These are phyloP conservation scores for Macquaria ambigua DNA, from an alignment of 2,113 vertebrate genomes.

Conservation along the genomic window DNA sequence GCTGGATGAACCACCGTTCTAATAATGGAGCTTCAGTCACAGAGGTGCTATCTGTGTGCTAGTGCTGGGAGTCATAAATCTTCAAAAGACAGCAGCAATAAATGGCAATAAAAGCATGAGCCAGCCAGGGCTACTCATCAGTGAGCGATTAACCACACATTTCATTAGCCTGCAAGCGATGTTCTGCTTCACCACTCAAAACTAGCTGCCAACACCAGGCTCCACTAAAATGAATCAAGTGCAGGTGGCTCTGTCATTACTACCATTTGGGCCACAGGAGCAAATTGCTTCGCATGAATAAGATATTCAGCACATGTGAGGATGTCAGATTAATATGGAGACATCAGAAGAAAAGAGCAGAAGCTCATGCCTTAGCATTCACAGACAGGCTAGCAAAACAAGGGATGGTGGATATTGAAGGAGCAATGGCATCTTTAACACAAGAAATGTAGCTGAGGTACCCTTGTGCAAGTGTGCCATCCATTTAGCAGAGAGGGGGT, in stretches of 20 bases:
- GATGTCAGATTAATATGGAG: not conserved
- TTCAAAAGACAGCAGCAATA: slow-evolving; percentile 33
- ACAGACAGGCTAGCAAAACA: not conserved
- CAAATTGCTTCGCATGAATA: not conserved
- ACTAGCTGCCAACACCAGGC: slow-evolving; percentile 9
- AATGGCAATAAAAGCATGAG: slow-evolving; percentile 27
- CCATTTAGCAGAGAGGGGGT: not conserved
- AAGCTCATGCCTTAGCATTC: not conserved
- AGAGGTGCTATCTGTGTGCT: slow-evolving; percentile 40
- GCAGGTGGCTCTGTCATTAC: not conserved
- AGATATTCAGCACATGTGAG: not conserved
- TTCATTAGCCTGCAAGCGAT: slow-evolving; percentile 56
- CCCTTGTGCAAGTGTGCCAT: not conserved
- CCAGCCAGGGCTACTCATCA: slow-evolving; percentile 34
- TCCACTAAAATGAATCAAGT: slow-evolving; percentile 10
- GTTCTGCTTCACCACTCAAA: slow-evolving; percentile 8
- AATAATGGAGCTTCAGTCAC: slow-evolving; percentile 54
- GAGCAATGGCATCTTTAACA: not conserved
- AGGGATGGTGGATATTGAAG: not conserved
- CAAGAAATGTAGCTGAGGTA: not conserved
- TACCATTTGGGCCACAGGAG: slow-evolving; percentile 5
- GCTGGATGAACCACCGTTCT: slow-evolving; percentile 30
- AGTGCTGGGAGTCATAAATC: slow-evolving; percentile 43
- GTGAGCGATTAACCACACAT: slow-evolving; percentile 49
- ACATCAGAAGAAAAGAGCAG: not conserved